phyloP scores from a whole-genome alignment of 2,797 vertebrate genomes.

The Epinephelus malabaricus region DNA sequence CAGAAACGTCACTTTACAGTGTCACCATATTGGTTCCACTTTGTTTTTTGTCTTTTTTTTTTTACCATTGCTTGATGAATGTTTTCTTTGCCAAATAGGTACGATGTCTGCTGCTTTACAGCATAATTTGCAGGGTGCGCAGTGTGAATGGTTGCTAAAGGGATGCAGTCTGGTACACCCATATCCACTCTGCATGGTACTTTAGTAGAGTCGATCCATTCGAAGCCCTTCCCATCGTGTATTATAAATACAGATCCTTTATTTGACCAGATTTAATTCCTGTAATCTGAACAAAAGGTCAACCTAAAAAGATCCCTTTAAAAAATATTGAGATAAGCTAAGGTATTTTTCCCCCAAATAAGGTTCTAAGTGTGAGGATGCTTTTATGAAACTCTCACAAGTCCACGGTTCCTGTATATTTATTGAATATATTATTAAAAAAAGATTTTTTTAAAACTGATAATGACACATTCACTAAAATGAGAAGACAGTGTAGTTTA shows the following conservation, averaged over 20 bases:
- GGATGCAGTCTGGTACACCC: conserved; percentile 62
- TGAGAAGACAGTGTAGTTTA: conserved; percentile 61
- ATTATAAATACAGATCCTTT: conserved; percentile 53
- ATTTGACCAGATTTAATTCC: conserved; percentile 45
- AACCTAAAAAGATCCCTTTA: conserved; percentile 30
- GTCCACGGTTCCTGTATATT: conserved; percentile 78
- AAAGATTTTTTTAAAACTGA: conserved; percentile 45
- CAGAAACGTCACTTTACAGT: conserved; percentile 61
- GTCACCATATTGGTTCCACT: conserved; percentile 64
- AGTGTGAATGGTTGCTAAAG: conserved; percentile 50
- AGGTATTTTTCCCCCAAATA: conserved; percentile 16
- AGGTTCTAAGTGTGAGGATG: conserved; percentile 37
- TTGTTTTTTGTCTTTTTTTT: conserved; percentile 35
- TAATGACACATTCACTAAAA: conserved; percentile 74
- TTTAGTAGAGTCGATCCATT: conserved; percentile 38
- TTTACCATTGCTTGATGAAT: conserved; percentile 74
- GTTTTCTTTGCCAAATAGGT: conserved; percentile 85
- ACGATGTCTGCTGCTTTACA: conserved; percentile 72
- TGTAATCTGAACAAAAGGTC: conserved; percentile 52
- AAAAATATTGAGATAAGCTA: conserved; percentile 27
- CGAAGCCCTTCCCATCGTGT: conserved; percentile 48
- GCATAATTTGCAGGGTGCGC: conserved; percentile 50
- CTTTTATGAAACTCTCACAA: conserved; percentile 61
- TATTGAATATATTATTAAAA: conserved; percentile 81
- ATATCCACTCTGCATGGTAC: conserved; percentile 59